A percentile compares a stretch with the other conserved stretches of the same genome.
phyloP scores from a whole-genome alignment of 1,140 invertebrate species.

The Thaumetopoea pityocampa region DNA sequence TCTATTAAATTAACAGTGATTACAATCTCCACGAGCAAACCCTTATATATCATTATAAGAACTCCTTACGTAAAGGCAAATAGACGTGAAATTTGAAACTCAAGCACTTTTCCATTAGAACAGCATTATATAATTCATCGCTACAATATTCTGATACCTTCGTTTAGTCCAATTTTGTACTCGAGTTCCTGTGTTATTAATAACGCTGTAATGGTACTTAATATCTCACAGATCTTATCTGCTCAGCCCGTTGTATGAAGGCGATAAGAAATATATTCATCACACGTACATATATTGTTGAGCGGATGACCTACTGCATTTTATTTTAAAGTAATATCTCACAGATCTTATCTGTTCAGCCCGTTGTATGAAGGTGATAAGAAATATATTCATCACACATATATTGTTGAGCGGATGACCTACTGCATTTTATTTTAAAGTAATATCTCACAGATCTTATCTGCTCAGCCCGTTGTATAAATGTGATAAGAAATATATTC shows the following conservation, averaged over 20 bases:
- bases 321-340: background rate
- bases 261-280: background rate
- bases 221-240: constrained; percentile 4
- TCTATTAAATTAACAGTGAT: background rate
- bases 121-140: constrained; percentile 11
- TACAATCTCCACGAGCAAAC: background rate
- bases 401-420: constrained; percentile 28
- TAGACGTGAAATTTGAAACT: constrained; percentile 25
- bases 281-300: background rate
- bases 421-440: background rate
- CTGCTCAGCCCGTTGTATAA: no score
- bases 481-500: constrained; percentile 1
- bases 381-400: constrained; percentile 3
- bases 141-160: constrained; percentile 11
- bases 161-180: constrained; percentile 23
- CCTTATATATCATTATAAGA: background rate
- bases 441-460: background rate
- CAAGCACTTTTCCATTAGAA: constrained; percentile 22
- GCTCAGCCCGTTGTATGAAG: background rate
- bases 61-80: constrained; percentile 7
- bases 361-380: no score
- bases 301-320: background rate
- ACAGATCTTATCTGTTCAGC: no score
- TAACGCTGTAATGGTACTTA: constrained; percentile 12
- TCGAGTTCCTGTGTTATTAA: constrained; percentile 17